These are phyloP conservation scores for Pandemis cinnamomeana DNA, from an alignment of 2,888 invertebrate genomes.

Conservation along the genomic window DNA sequence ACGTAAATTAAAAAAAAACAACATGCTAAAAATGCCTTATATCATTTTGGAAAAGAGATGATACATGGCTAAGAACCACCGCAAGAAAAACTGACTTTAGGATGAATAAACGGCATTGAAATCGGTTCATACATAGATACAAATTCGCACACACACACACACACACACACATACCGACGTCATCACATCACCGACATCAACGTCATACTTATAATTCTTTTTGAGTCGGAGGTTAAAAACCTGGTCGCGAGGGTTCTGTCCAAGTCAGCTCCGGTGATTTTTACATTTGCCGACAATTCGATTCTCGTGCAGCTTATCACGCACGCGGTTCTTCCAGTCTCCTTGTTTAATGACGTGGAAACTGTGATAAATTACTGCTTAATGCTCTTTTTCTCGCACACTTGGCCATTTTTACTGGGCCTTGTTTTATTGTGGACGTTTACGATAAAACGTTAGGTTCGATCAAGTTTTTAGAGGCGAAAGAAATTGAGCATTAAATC, in stretches of 20 bases:
- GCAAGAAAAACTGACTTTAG: too few relatives aligned
- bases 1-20: too few relatives aligned
- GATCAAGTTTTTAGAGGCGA: background rate
- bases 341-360: slow-evolving; percentile 79
- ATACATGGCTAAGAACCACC: too few relatives aligned
- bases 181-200: too few relatives aligned
- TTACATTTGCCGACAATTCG: slow-evolving; percentile 71
- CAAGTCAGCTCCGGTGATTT: slow-evolving; percentile 51
- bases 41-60: too few relatives aligned
- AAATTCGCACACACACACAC: too few relatives aligned
- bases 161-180: too few relatives aligned
- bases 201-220: too few relatives aligned
- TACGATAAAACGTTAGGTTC: slow-evolving; percentile 16
- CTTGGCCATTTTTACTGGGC: slow-evolving; percentile 64
- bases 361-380: slow-evolving; percentile 80
- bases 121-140: background rate
- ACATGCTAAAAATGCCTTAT: too few relatives aligned
- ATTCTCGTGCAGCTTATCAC: slow-evolving; percentile 73
- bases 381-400: slow-evolving; percentile 75
- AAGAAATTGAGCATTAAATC: background rate
- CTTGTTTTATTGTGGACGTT: slow-evolving; percentile 62
- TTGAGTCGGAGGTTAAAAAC: background rate
- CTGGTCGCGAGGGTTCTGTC: background rate
- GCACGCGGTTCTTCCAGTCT: slow-evolving; percentile 76
- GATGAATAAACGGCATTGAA: too few relatives aligned